These are phyloP conservation scores for Myotis vivesi DNA, from an alignment of 2,797 vertebrate genomes.

Conservation along the genomic window DNA sequence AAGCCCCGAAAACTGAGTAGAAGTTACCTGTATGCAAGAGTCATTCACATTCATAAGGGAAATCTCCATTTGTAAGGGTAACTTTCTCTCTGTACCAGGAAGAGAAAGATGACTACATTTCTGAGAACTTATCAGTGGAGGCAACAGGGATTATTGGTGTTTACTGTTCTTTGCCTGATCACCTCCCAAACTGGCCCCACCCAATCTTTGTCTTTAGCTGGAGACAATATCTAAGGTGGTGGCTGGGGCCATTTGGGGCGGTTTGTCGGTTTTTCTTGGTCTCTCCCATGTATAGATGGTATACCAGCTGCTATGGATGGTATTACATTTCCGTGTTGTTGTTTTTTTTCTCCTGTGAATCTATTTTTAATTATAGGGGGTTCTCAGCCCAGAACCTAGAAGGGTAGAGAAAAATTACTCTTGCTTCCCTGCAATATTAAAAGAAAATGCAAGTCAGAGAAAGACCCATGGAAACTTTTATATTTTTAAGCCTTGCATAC, in stretches of 20 bases:
- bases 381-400: not conserved
- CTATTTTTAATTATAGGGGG: not conserved
- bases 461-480: not conserved
- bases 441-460: constrained; percentile 19
- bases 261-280: not conserved
- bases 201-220: not conserved
- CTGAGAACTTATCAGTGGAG: not conserved
- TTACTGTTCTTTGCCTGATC: not conserved
- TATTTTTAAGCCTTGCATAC: not conserved
- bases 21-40: not conserved
- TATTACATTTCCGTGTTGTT: not conserved
- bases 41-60: not conserved
- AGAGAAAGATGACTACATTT: not conserved
- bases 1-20: not conserved
- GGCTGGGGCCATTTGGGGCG: not conserved
- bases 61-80: not conserved
- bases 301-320: not conserved
- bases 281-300: not conserved
- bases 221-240: not conserved
- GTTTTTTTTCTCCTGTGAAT: not conserved
- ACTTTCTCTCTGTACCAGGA: not conserved
- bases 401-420: not conserved
- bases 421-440: not conserved
- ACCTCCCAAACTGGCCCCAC: too few species aligned
- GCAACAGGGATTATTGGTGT: not conserved